Evolutionary conservation across 1,140 invertebrate species (phyloP), one percentile per base, ranked within the genome.

Genomic region (Batillaria attramentaria): DNA sequence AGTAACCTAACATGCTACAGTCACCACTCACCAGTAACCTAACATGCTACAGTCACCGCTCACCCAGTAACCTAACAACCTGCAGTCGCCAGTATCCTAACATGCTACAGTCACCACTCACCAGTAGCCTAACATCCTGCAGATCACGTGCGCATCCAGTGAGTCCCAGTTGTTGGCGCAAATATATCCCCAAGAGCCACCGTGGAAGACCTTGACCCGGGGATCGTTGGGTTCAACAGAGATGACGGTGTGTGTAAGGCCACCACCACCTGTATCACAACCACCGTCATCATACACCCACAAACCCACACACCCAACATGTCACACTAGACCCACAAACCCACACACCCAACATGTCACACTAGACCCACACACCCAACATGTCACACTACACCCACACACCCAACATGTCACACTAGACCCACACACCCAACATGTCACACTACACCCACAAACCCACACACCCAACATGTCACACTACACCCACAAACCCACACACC

Each of bases 121-220:
- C 75, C 75, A 77, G 39, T 68, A 46, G 18, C 75, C 75, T 41
- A 28, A 20, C 75, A 77, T 77, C 41, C 75, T 6, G 42, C 75
- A 77, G 20, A 77, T 37, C 8, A 77, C 75, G 41, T 77, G 39
- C 3, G 75, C 75, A 33, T 65, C 57, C 42, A 62, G 75, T 2
- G n/a, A 39, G 43, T 79, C 72, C 81, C 84, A 85, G 5, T 65
- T 69, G 66, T 81, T 69, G 46, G 66, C 79, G 69, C 84, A 86
- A 24, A 86, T 77, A 18, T 60, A 43, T 20, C 81, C 83, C 84
- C 83, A 85, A 4, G 68, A 31, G 20, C 78, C 78, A n/a, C 50
- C 46, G 42, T 50, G 57, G 57, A 72, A 77, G 37, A 77, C 62
- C 62, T 66, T 13, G 37, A 77, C 75, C 42, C 37, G 16, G 57